A percentile compares a stretch with the other conserved stretches of the same genome.
These are phyloP conservation scores for Prunella himalayana DNA, from an alignment of 2,113 vertebrate genomes.

Conservation along the genomic window DNA sequence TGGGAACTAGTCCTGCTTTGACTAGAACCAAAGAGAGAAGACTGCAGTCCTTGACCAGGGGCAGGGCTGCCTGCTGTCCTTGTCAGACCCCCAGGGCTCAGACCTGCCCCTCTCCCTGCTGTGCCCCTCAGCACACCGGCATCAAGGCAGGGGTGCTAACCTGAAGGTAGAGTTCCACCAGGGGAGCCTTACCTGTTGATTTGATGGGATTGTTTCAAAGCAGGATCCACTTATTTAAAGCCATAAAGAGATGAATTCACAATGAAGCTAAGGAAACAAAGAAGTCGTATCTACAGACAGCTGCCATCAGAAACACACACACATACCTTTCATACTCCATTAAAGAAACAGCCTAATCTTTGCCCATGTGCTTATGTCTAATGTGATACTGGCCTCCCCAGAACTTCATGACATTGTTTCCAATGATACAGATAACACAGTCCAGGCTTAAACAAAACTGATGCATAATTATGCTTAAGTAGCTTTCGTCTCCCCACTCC, in stretches of 20 bases:
- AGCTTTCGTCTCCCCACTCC: background rate
- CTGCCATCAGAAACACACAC: background rate
- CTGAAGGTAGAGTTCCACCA: background rate
- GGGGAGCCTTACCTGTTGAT: background rate
- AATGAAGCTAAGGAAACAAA: background rate
- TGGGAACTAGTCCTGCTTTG: background rate
- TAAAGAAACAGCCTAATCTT: background rate
- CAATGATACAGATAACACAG: background rate
- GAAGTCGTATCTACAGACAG: background rate
- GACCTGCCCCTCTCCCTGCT: background rate
- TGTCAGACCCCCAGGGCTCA: fast-evolving
- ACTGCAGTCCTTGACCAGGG: background rate
- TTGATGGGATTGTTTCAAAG: background rate
- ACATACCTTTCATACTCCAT: no score
- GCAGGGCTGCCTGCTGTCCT: background rate
- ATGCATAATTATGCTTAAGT: background rate
- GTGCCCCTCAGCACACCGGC: background rate
- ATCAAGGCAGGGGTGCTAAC: background rate
- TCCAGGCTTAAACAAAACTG: background rate
- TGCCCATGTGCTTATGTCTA: background rate
- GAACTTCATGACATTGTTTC: background rate
- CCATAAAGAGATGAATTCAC: conserved; percentile 4
- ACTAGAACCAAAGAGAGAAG: background rate
- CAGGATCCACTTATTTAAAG: background rate
- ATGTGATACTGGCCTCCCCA: background rate